Percentiles rank a stretch among this genome's conserved stretches.
Conservation (phyloP, 1,140 invertebrate genomes). For the Eciton burchellii region DNA sequence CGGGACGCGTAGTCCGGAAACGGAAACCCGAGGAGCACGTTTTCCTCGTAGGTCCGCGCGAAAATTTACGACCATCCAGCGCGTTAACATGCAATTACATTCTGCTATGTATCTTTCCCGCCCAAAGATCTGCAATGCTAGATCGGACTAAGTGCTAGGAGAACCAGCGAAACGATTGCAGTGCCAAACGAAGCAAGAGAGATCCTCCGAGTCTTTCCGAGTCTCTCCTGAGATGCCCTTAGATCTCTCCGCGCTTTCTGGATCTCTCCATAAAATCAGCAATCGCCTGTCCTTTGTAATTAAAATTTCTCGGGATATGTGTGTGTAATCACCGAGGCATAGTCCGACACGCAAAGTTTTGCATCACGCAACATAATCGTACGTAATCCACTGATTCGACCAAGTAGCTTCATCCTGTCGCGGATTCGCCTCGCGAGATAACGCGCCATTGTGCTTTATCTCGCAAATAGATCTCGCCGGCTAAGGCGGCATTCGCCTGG, state of each 20-base stretch:
- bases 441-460: background rate
- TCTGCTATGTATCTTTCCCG: background rate
- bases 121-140: background rate
- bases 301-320: conserved; percentile 4
- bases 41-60: conserved; percentile 6
- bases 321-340: background rate
- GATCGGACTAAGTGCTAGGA: conserved; percentile 29
- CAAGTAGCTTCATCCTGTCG: background rate
- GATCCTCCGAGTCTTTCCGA: no score
- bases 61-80: conserved; percentile 2
- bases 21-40: background rate
- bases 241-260: no score
- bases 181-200: no score
- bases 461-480: background rate
- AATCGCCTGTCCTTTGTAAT: background rate
- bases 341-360: background rate
- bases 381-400: background rate
- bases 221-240: no score
- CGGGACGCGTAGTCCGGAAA: background rate
- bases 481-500: conserved; percentile 21
- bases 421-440: background rate
- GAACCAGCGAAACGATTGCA: background rate
- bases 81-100: conserved; percentile 3
- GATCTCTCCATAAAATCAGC: no score
- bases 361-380: no score